Percentiles rank a stretch among this genome's conserved stretches.
phyloP scores from a whole-genome alignment of 2,113 vertebrate species.

The Gobiocypris rarus region DNA sequence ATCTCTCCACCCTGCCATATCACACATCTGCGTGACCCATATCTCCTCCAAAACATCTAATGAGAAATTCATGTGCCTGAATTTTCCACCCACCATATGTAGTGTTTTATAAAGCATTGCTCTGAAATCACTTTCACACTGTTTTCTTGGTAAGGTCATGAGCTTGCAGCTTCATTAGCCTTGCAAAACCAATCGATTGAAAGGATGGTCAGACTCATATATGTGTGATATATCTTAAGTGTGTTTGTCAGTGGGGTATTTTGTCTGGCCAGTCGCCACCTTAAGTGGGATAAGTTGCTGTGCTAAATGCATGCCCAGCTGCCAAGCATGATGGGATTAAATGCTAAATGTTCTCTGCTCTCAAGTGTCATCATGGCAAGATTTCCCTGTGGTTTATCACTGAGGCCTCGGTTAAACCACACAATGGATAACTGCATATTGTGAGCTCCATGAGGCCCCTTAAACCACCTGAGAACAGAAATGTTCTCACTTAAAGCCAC shows the following conservation, averaged over 20 bases:
- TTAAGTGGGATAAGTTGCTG: constrained; percentile 60
- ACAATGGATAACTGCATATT: constrained; percentile 38
- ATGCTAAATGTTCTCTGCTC: constrained; percentile 34
- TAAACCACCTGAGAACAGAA: constrained; percentile 34
- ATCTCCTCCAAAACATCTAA: constrained; percentile 49
- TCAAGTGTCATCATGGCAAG: constrained; percentile 29
- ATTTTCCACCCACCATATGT: constrained; percentile 34
- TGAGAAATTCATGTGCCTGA: constrained; percentile 56
- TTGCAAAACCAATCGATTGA: background rate
- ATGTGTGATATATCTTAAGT: background rate
- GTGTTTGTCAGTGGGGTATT: background rate
- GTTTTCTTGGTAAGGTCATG: background rate
- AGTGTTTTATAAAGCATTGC: constrained; percentile 29
- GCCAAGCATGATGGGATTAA: constrained; percentile 58
- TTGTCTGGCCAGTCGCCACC: background rate
- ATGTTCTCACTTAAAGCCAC: constrained; percentile 31
- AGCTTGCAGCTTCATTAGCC: background rate
- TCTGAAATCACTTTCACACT: constrained; percentile 32
- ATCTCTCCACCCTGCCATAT: constrained; percentile 48
- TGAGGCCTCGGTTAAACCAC: constrained; percentile 24
- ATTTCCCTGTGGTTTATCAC: constrained; percentile 28
- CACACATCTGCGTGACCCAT: constrained; percentile 36
- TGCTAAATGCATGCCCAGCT: constrained; percentile 47
- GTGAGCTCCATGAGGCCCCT: constrained; percentile 40
- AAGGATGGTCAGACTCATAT: background rate